A percentile compares a stretch with the other conserved stretches of the same genome.
Conservation (phyloP, 2,888 invertebrate genomes). For the Terebella lapidaria region DNA sequence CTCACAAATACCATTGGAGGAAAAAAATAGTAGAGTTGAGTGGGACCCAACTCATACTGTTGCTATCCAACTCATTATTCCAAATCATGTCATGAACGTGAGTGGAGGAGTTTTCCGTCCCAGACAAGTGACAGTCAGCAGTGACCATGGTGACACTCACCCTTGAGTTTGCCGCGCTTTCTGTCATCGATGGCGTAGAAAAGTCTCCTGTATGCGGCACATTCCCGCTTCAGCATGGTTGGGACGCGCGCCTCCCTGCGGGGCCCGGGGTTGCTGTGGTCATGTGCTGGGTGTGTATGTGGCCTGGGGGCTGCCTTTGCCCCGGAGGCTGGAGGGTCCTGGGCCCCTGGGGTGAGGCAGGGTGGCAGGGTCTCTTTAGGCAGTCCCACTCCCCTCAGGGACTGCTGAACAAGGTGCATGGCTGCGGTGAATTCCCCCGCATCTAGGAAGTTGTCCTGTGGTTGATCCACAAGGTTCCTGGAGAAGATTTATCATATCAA, state of each 20-base stretch:
- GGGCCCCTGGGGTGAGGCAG: not conserved
- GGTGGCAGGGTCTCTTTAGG: conserved; percentile 3
- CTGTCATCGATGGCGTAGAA: conserved; percentile 35
- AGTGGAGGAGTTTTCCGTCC: no score
- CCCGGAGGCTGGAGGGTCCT: conserved; percentile 13
- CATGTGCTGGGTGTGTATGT: no score
- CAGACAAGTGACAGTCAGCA: no score
- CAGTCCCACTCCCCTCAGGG: conserved; percentile 75
- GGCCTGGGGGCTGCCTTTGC: no score
- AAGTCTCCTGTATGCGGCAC: conserved; percentile 33
- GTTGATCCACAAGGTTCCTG: conserved; percentile 48
- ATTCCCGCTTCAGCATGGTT: conserved; percentile 29
- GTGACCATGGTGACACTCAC: no score
- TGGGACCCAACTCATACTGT: no score
- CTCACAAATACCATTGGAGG: no score
- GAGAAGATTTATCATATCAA: conserved; percentile 3
- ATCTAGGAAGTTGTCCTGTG: conserved; percentile 48
- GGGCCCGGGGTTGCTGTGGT: conserved; percentile 7
- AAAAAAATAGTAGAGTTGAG: no score
- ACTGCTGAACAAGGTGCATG: conserved; percentile 58
- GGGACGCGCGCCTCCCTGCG: conserved; percentile 1
- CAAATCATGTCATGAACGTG: no score
- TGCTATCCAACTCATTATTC: no score
- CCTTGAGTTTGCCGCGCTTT: no score
- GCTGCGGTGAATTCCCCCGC: conserved; percentile 46